Percentiles rank a stretch among this genome's conserved stretches.
Conservation (phyloP, 1,140 invertebrate species). For the Atta cephalotes region DNA sequence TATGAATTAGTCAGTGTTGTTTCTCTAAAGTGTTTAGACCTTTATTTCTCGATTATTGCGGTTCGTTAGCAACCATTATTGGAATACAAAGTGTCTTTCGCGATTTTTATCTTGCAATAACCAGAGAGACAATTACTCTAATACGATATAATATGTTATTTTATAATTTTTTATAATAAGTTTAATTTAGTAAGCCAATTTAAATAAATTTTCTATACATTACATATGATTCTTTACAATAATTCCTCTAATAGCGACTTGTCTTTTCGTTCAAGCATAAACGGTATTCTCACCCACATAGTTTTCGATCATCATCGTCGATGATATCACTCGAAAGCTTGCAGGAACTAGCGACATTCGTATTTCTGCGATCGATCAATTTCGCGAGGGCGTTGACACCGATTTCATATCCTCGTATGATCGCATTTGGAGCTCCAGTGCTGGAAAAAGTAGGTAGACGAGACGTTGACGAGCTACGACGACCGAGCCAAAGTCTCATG, state of each 20-base stretch:
- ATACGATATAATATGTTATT: neutral
- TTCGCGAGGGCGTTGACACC: constrained; percentile 33
- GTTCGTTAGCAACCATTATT: neutral
- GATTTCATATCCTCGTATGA: constrained; percentile 51
- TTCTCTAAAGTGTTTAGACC: neutral
- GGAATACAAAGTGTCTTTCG: neutral
- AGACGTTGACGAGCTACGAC: constrained; percentile 72
- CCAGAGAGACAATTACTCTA: neutral
- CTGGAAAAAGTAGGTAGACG: constrained; percentile 78
- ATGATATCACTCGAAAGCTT: constrained; percentile 64
- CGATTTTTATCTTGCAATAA: neutral
- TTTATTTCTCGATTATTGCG: neutral
- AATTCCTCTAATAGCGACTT: constrained; percentile 34
- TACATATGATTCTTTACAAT: neutral
- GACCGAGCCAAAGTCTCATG: constrained; percentile 74
- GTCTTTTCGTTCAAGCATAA: constrained; percentile 15
- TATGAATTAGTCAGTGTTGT: neutral
- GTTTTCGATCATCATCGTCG: constrained; percentile 51
- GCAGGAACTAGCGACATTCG: neutral
- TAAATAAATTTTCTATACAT: constrained; percentile 6
- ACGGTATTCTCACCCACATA: constrained; percentile 22
- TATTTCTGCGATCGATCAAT: neutral
- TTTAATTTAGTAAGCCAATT: constrained; percentile 4
- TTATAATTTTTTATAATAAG: constrained; percentile 12
- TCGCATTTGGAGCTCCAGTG: constrained; percentile 60